Percentiles rank a stretch among this genome's conserved stretches.
phyloP scores from a whole-genome alignment of 2,888 invertebrate genomes.

The Clepsis dumicolana region DNA sequence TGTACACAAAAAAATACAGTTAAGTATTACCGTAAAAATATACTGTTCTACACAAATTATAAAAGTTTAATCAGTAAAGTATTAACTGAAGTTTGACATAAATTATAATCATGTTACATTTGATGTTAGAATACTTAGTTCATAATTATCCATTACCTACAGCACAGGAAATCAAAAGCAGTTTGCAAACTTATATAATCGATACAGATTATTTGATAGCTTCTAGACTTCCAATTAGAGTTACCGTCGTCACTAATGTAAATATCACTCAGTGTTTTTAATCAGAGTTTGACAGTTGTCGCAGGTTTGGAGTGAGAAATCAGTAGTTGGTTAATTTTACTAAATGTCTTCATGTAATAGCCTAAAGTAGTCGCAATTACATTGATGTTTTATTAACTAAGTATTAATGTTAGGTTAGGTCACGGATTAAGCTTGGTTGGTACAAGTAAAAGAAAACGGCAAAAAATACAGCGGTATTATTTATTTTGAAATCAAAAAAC shows the following conservation, averaged over 20 bases:
- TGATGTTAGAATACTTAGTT: not conserved
- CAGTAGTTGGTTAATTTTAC: not conserved
- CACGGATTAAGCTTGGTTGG: constrained; percentile 10
- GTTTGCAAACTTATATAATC: not conserved
- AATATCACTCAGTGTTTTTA: not conserved
- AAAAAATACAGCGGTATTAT: not conserved
- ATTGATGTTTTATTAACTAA: constrained; percentile 15
- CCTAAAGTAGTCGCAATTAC: constrained; percentile 14
- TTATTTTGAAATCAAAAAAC: not conserved
- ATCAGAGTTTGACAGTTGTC: not conserved
- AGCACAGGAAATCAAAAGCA: not conserved
- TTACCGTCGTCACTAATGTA: not conserved
- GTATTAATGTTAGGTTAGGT: constrained; percentile 18
- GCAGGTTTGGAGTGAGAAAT: not conserved
- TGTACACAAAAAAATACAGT: constrained; percentile 1
- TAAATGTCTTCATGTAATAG: constrained; percentile 21
- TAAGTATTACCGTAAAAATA: not conserved
- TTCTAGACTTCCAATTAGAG: not conserved
- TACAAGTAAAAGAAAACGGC: not conserved
- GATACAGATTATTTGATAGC: not conserved
- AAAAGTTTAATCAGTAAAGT: not conserved
- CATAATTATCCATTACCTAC: no score
- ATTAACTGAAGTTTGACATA: not conserved
- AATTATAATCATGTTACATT: not conserved
- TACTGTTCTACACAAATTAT: not conserved